A percentile compares a stretch with the other conserved stretches of the same genome.
Evolutionary conservation across 2,113 vertebrate genomes (phyloP).

Genomic region (Peromyscus californicus): DNA sequence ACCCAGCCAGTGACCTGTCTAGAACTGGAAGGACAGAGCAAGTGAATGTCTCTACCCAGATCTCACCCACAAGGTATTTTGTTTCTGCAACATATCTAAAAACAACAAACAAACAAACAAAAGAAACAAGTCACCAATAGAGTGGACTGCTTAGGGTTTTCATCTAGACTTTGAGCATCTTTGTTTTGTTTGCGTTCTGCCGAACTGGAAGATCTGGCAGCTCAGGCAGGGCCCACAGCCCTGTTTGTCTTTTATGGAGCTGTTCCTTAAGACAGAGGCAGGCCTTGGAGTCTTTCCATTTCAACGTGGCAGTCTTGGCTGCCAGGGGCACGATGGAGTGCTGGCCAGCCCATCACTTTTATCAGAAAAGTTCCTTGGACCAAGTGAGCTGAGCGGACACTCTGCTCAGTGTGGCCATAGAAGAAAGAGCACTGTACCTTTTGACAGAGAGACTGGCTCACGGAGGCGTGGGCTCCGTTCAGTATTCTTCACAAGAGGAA

Average conservation of each 20-base stretch:
- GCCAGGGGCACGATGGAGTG: not conserved
- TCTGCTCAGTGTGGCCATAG: not conserved
- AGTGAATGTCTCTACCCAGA: not conserved
- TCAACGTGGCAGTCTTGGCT: not conserved
- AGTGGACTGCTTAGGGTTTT: not conserved
- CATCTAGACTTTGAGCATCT: not conserved
- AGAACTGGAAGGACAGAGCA: not conserved
- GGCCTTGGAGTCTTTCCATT: not conserved
- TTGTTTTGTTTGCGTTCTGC: not conserved
- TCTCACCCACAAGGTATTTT: not conserved
- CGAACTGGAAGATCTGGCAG: not conserved
- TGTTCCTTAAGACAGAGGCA: not conserved
- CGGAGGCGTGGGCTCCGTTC: slow-evolving; percentile 91
- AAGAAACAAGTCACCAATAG: not conserved
- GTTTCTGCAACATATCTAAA: not conserved
- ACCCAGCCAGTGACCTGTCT: not conserved
- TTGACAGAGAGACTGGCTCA: slow-evolving; percentile 93
- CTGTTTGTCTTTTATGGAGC: not conserved
- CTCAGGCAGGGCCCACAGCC: not conserved
- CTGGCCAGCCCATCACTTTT: not conserved
- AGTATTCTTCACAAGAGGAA: slow-evolving; percentile 88
- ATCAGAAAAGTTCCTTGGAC: not conserved
- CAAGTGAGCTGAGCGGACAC: not conserved
- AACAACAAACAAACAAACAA: not conserved
- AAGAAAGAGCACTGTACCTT: not conserved